Evolutionary conservation across 2,888 invertebrate species (phyloP), one percentile per base, ranked within the genome.

Genomic region (Carabus problematicus): DNA sequence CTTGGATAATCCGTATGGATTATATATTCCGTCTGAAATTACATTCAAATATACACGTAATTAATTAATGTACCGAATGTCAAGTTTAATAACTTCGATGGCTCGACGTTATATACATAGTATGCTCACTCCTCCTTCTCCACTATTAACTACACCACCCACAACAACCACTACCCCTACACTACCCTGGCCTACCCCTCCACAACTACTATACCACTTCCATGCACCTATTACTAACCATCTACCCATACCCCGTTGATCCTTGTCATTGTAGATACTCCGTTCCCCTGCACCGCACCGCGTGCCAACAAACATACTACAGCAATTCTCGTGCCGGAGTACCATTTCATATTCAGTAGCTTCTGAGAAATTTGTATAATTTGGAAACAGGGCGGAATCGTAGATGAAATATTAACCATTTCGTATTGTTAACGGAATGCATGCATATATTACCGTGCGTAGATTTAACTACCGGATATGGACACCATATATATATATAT

Each of bases 341-440:
- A 40, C 16, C 40, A 62, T 62, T 62, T 59, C 59, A 62, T 49
- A 62, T 47, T 49, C 49, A 39, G 49, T 62, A 29, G 62, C 52
- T 62, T 40, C 49, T 47, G 59, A 62, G 62, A 62, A 62, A 52
- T 52, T 62, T 62, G 29, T 62, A 62, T 62, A 62, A 62, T 62
- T 62, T 62, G 49, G 16, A 49, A 52, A 62, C 16, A 40, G 47
- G 49, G 49, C 49, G 62, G 62, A 62, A 47, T 62, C 14, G 52
- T 62, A 49, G 49, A 62, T 49, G 62, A 49, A 52, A 62, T 62
- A 62, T 62, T 45, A 45, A 45, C 45, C n/a, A 11, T 45, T 45
- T 45, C 45, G 12, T 45, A 11, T 45, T 45, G 45, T 45, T 45
- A n/a, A 45, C 12, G 12, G 12, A 45, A 11, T 12, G 12, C 45